phyloP scores from a whole-genome alignment of 2,113 vertebrate genomes.

The Helogale parvula region DNA sequence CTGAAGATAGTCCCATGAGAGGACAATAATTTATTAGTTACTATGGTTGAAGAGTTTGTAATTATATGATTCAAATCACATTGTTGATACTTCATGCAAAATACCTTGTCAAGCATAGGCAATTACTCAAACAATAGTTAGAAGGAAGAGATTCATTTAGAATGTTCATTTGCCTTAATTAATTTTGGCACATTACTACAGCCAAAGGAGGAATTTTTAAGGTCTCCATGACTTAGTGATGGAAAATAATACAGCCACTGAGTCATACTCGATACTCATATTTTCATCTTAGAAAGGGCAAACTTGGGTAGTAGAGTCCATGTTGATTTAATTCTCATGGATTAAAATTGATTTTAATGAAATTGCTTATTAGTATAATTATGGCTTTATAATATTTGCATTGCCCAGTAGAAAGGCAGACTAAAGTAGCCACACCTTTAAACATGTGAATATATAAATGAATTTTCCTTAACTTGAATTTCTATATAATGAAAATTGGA shows the following conservation, averaged over 20 bases:
- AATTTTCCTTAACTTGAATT: neutral
- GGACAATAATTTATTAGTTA: conserved; percentile 67
- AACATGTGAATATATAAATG: neutral
- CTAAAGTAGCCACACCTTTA: neutral
- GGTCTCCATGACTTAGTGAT: conserved; percentile 24
- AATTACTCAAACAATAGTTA: conserved; percentile 74
- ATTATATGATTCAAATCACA: conserved; percentile 77
- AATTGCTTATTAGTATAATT: conserved; percentile 37
- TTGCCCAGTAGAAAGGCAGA: neutral
- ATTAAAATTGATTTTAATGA: conserved; percentile 54
- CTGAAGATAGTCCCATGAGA: conserved; percentile 41
- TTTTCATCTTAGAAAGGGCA: conserved; percentile 47
- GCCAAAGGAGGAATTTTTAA: conserved; percentile 25
- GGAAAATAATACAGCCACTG: conserved; percentile 51
- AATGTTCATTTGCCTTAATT: conserved; percentile 79
- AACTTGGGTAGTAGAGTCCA: conserved; percentile 21
- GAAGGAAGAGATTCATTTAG: conserved; percentile 65
- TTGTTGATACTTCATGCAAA: conserved; percentile 77
- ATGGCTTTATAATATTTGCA: neutral
- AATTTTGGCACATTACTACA: conserved; percentile 67
- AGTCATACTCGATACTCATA: conserved; percentile 45
- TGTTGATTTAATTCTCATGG: conserved; percentile 43
- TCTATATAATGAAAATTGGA: neutral
- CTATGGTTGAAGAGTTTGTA: conserved; percentile 61
- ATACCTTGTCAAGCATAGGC: conserved; percentile 75